phyloP scores from a whole-genome alignment of 2,113 vertebrate species.

The Tychaedon coryphoeus region DNA sequence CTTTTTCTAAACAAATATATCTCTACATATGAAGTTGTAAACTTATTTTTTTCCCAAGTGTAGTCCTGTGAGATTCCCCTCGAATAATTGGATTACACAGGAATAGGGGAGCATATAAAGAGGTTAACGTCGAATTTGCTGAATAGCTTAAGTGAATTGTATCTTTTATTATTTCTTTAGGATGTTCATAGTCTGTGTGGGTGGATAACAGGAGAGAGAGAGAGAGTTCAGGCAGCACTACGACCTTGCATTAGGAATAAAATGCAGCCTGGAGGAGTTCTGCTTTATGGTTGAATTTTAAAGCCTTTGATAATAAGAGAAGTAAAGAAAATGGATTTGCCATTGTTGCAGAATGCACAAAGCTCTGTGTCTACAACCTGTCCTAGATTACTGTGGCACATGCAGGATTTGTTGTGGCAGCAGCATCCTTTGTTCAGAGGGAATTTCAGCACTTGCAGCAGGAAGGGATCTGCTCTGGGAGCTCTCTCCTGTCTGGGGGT shows the following conservation, averaged over 20 bases:
- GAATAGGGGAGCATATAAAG: not conserved
- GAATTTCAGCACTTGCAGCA: not conserved
- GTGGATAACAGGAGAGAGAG: not conserved
- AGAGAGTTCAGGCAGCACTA: not conserved
- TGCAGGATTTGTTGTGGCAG: not conserved
- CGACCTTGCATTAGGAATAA: not conserved
- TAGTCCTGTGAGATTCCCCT: not conserved
- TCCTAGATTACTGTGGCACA: not conserved
- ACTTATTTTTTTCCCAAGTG: too few relatives aligned
- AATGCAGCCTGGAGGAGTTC: constrained; percentile 29
- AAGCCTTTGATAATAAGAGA: constrained; percentile 6
- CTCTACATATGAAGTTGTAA: not conserved
- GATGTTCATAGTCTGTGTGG: not conserved
- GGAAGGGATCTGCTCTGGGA: not conserved
- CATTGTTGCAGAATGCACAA: not conserved
- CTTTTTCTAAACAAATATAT: not conserved
- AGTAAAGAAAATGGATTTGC: constrained; percentile 13
- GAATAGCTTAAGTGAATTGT: not conserved
- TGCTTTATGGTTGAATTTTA: constrained; percentile 20
- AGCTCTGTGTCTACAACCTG: not conserved
- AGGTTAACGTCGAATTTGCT: not conserved
- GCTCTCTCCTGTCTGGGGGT: not conserved
- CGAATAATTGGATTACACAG: not conserved
- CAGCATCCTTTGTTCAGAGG: not conserved
- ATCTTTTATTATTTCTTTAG: not conserved